Conservation (phyloP, 2,888 invertebrate species). For the Aleiodes testaceus region DNA sequence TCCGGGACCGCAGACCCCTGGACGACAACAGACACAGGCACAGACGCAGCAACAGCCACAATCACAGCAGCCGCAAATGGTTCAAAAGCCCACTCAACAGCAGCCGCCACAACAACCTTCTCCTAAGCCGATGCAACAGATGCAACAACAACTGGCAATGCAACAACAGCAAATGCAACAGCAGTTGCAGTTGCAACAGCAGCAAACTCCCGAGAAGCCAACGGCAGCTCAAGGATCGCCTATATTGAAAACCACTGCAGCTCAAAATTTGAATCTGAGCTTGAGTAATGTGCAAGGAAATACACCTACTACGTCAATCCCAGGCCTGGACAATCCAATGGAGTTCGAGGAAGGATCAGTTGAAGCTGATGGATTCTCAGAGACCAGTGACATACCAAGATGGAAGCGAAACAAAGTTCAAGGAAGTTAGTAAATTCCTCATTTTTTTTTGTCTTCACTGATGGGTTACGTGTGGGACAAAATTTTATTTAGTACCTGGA, state of each 20-base stretch:
- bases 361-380: slow-evolving; percentile 19
- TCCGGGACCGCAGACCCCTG: slow-evolving; percentile 45
- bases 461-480: not conserved
- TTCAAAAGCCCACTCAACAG: slow-evolving; percentile 59
- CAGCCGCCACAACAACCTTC: slow-evolving; percentile 35
- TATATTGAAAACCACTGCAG: slow-evolving; percentile 30
- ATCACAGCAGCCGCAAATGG: slow-evolving; percentile 68
- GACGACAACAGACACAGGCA: slow-evolving; percentile 50
- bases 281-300: not conserved
- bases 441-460: not conserved
- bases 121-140: not conserved
- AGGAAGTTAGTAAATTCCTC: slow-evolving; percentile 48
- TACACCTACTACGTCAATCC: not conserved
- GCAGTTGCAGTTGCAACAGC: slow-evolving; percentile 47
- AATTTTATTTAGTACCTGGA: too few species aligned
- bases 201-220: slow-evolving; percentile 36
- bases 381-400: slow-evolving; percentile 51
- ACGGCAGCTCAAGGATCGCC: slow-evolving; percentile 11
- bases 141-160: slow-evolving; percentile 37
- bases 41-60: slow-evolving; percentile 57
- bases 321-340: slow-evolving; percentile 47
- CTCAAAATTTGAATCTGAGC: slow-evolving; percentile 35
- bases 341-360: slow-evolving; percentile 51
- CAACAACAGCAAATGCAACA: slow-evolving; percentile 50
- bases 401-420: slow-evolving; percentile 65